phyloP scores from a whole-genome alignment of 2,113 vertebrate species.

The Eleginops maclovinus region DNA sequence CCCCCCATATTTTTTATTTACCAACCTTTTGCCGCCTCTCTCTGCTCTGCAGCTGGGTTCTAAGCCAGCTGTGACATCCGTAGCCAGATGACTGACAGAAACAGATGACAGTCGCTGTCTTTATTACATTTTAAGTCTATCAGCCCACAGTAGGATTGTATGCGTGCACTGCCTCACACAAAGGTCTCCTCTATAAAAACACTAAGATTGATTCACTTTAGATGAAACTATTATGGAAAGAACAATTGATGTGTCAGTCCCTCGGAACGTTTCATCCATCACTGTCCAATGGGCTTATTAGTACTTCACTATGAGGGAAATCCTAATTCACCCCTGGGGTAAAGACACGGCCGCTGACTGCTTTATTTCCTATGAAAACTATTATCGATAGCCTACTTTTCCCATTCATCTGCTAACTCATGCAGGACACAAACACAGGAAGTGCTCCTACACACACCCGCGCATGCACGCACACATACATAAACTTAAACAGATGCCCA shows the following conservation, averaged over 20 bases:
- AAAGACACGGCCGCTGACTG: conserved; percentile 34
- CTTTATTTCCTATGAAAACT: conserved; percentile 50
- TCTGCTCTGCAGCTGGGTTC: no score
- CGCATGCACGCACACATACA: conserved; percentile 13
- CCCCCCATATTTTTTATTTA: no score
- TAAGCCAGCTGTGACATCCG: not conserved
- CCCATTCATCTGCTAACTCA: conserved; percentile 27
- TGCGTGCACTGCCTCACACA: conserved; percentile 15
- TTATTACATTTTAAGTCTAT: conserved; percentile 32
- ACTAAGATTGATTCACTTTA: conserved; percentile 63
- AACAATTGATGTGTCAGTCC: conserved; percentile 73
- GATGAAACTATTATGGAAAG: conserved; percentile 73
- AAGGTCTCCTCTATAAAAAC: conserved; percentile 10
- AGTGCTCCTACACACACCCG: conserved; percentile 3
- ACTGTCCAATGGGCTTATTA: conserved; percentile 71
- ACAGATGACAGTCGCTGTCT: conserved; percentile 8
- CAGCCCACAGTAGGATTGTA: conserved; percentile 13
- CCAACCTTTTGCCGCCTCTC: no score
- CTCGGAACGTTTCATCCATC: conserved; percentile 69
- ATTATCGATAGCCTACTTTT: conserved; percentile 31
- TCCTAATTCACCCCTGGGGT: conserved; percentile 55
- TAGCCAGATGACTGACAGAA: conserved; percentile 18
- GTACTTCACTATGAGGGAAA: conserved; percentile 58
- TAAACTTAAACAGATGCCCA: conserved; percentile 20
- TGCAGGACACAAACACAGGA: conserved; percentile 26